Conservation (phyloP, 2,797 vertebrate genomes). For the Sphenodon punctatus region DNA sequence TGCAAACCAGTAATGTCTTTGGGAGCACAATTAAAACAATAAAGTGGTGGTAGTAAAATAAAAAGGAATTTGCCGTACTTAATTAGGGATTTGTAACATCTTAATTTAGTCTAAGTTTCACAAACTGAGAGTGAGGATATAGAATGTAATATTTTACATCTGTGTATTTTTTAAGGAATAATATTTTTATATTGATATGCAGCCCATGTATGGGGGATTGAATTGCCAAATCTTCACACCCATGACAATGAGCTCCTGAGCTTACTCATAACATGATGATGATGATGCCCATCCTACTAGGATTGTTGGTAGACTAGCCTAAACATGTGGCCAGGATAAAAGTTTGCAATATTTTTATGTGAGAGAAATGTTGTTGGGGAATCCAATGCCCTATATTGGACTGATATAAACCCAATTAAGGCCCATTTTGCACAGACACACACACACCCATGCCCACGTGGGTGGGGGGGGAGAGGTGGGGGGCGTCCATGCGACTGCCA, state of each 20-base stretch:
- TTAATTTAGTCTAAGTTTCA: constrained; percentile 21
- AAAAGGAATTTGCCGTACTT: not conserved
- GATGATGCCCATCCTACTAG: constrained; percentile 52
- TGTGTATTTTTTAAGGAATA: constrained; percentile 76
- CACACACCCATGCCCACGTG: not conserved
- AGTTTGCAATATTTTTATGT: constrained; percentile 15
- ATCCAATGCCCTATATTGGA: not conserved
- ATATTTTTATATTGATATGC: constrained; percentile 77
- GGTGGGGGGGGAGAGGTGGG: too few relatives aligned
- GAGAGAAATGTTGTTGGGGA: constrained; percentile 24
- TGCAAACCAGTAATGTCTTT: not conserved
- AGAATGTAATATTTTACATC: constrained; percentile 70
- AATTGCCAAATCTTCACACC: constrained; percentile 61
- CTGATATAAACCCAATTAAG: constrained; percentile 18
- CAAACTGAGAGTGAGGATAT: constrained; percentile 33
- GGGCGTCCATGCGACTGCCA: too few relatives aligned
- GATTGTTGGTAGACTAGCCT: constrained; percentile 45
- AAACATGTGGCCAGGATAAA: constrained; percentile 28
- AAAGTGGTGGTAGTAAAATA: not conserved
- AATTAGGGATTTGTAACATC: not conserved
- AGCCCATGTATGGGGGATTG: constrained; percentile 43
- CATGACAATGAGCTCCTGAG: constrained; percentile 24
- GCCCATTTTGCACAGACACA: not conserved
- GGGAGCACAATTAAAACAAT: not conserved
- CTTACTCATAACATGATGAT: constrained; percentile 46